Evolutionary conservation across 2,797 vertebrate genomes (phyloP), one percentile per base, ranked within the genome.

Genomic region (Malacoraja senta): DNA sequence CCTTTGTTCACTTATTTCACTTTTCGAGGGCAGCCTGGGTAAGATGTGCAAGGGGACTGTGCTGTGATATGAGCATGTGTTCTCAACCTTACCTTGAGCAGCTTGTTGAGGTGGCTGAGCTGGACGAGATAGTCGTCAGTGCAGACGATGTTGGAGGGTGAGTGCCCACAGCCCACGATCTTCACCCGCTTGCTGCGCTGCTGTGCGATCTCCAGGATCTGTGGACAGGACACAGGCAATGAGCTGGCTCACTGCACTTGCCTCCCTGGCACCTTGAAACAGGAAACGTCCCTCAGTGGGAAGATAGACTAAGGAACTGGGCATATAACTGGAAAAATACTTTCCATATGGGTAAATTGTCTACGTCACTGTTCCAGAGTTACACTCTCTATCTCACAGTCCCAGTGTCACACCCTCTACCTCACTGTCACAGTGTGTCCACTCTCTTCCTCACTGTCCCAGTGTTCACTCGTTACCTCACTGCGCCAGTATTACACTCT

Each of bases 91-190:
- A 97, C 96, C 96, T 96, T 95, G 38, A 96, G 95, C 19, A 97
- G 0, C 35, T 93, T 95, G 94, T 96, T 96, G 95, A 97, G 96
- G 94, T 95, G 96, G 93, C 95, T 96, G 96, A 96, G 94, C 72
- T 96, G 95, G 94, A 97, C 95, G 96, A 97, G 96, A 95, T 96
- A 97, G 93, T 95, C 96, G 0, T 97, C 96, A 0, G 96, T 96
- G 93, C 96, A 97, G 93, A 96, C 96, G 0, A 97, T 96, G 93
- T 96, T 96, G 0, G 96, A 97, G 24, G 96, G 96, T 0, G 96
- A 97, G 93, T 97, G 96, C 26, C 96, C 96, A 0, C 95, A 95
- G 0, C 96, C 96, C 44, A 96, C 95, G 93, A 96, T 96, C 94
- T 97, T 97, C 94, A 97, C 96, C 80, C 94, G 94, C 93, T 96